Conservation (phyloP, 2,113 vertebrate genomes). For the Rissa tridactyla region DNA sequence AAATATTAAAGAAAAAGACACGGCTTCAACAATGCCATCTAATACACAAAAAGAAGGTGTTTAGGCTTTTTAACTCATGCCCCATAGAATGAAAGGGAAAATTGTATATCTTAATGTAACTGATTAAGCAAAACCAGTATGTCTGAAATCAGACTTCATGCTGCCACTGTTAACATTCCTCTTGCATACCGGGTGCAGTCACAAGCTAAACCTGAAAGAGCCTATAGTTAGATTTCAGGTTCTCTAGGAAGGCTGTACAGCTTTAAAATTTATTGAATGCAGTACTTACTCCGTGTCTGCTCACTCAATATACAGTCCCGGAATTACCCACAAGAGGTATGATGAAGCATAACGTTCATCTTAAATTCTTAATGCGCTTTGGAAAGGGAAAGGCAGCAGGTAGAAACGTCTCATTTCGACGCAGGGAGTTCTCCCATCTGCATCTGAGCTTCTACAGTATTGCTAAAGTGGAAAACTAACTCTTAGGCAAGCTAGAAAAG, state of each 20-base stretch:
- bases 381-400: background rate
- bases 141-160: background rate
- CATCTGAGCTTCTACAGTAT: background rate
- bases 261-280: background rate
- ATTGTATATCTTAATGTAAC: accelerated
- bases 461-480: background rate
- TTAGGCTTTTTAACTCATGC: background rate
- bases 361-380: background rate
- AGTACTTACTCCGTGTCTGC: background rate
- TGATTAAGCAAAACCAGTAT: background rate
- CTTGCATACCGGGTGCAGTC: background rate
- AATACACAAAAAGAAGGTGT: background rate
- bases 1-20: background rate
- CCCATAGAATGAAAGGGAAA: background rate
- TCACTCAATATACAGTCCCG: background rate
- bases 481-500: background rate
- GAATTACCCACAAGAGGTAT: background rate
- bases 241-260: background rate
- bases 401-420: background rate
- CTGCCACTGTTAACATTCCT: background rate
- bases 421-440: background rate
- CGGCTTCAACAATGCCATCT: background rate
- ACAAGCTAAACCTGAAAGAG: background rate
- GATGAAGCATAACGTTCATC: background rate
- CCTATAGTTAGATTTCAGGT: background rate